phyloP scores from a whole-genome alignment of 1,140 invertebrate genomes.

The Aphelenchoides besseyi region DNA sequence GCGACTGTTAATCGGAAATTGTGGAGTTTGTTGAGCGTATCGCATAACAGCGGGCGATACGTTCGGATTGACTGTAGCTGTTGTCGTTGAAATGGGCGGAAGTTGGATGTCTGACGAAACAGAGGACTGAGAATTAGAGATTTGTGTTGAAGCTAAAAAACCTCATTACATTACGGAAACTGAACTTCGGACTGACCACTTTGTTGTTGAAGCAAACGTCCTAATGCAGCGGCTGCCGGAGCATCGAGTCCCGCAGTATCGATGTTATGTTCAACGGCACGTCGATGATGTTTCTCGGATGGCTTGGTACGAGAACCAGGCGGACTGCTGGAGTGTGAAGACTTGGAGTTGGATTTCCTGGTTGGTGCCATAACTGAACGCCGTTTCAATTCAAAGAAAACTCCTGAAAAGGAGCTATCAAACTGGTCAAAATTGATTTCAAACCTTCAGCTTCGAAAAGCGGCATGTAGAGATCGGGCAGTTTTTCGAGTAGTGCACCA shows the following conservation, averaged over 20 bases:
- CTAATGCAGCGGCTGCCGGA: conserved; percentile 24
- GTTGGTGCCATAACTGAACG: background rate
- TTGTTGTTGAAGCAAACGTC: conserved; percentile 22
- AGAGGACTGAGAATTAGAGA: no score
- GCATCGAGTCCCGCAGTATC: background rate
- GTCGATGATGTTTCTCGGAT: no score
- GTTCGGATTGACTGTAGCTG: conserved; percentile 8
- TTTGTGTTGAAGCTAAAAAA: no score
- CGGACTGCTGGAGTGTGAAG: background rate
- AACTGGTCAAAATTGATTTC: conserved; percentile 18
- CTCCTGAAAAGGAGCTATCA: conserved; percentile 38
- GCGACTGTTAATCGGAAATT: conserved; percentile 3
- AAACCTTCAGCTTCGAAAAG: conserved; percentile 56
- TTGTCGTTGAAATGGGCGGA: background rate
- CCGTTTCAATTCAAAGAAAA: conserved; percentile 24
- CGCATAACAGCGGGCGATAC: background rate
- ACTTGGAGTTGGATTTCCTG: conserved; percentile 2
- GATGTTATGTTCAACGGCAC: background rate
- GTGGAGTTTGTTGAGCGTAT: conserved; percentile 6
- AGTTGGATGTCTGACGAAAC: background rate
- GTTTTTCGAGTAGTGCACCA: conserved; percentile 52
- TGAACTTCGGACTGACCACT: background rate
- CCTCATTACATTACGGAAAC: no score
- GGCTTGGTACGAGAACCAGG: background rate
- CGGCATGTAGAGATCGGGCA: conserved; percentile 54